Evolutionary conservation across 2,888 invertebrate genomes (phyloP).

Genomic region (Tineola bisselliella): DNA sequence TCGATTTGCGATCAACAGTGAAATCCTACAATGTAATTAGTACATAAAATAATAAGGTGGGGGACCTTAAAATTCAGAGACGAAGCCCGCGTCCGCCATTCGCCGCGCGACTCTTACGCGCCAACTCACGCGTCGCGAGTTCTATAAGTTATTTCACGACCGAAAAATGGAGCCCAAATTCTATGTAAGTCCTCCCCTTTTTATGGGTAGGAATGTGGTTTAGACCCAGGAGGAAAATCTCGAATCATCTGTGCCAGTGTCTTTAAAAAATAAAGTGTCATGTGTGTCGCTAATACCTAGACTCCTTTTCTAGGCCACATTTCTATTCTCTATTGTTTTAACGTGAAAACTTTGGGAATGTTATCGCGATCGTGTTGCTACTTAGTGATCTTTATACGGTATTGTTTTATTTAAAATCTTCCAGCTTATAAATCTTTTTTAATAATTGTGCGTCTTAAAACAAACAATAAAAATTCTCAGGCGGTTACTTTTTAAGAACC

Average conservation of each 20-base stretch:
- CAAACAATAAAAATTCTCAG: neutral
- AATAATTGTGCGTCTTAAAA: neutral
- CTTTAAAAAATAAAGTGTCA: slow-evolving; percentile 18
- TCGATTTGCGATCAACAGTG: slow-evolving; percentile 40
- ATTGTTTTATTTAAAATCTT: neutral
- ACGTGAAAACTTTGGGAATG: slow-evolving; percentile 26
- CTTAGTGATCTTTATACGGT: slow-evolving; percentile 2
- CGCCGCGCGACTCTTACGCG: slow-evolving; percentile 55
- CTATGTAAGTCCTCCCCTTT: slow-evolving; percentile 56
- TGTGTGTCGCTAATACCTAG: slow-evolving; percentile 16
- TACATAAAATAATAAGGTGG: slow-evolving; percentile 51
- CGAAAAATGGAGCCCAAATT: slow-evolving; percentile 59
- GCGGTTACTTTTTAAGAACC: neutral
- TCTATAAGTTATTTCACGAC: slow-evolving; percentile 35
- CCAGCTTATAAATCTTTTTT: neutral
- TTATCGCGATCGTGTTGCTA: slow-evolving; percentile 1
- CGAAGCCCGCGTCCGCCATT: slow-evolving; percentile 40
- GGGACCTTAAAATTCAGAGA: slow-evolving; percentile 53
- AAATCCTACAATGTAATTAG: slow-evolving; percentile 59
- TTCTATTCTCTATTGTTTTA: slow-evolving; percentile 40
- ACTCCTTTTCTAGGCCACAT: slow-evolving; percentile 43
- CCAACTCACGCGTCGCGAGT: slow-evolving; percentile 51
- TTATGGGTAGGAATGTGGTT: slow-evolving; percentile 47
- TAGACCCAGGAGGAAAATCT: slow-evolving; percentile 42
- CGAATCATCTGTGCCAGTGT: neutral